Evolutionary conservation across 2,797 vertebrate genomes (phyloP), one percentile per base, ranked within the genome.

Genomic region (Dipus sagitta): DNA sequence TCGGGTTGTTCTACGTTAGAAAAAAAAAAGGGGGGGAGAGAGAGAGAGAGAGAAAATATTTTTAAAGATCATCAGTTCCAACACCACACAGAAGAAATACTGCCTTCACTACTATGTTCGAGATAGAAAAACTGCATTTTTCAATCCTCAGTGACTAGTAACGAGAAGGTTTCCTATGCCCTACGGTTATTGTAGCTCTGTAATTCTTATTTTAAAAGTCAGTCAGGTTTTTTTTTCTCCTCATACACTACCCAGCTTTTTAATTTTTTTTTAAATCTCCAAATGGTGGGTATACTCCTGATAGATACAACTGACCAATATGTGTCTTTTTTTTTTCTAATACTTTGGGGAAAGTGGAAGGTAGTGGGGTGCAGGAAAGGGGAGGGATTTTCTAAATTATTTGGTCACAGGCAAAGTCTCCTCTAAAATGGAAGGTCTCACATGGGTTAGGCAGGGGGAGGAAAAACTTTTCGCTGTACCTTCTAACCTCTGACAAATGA

Each of bases 371-470:
- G 34, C 64, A 58, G 80, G 32, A 85, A 93, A 52, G 72, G 85
- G 90, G 85, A 85, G 95, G 93, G 93, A 81, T 96, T 95, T 95
- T 94, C 77, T 81, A 62, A 93, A 86, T 93, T 79, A 93, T 96
- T 94, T 94, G 95, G 92, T 96, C 86, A 93, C 23, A 42, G 72
- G 92, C 83, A 85, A 92, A 85, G 90, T 93, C 95, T 68, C 83
- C 93, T 95, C 94, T 94, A 94, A 96, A 96, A 95, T 75, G 54
- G 62, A 81, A 96, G 94, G 79, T 96, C 95, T 96, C 93, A 67
- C 68, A 21, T 7, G 24, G 58, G 70, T 86, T 78, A 96, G 95
- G 86, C 34, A 85, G 94, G 88, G 84, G 90, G 74, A 88, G 34
- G 62, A 81, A 72, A 91, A 95, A 94, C 86, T 94, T 96, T 85